Percentiles rank a stretch among this genome's conserved stretches.
Evolutionary conservation across 2,888 invertebrate species (phyloP).

Genomic region (Yponomeuta malinellus): DNA sequence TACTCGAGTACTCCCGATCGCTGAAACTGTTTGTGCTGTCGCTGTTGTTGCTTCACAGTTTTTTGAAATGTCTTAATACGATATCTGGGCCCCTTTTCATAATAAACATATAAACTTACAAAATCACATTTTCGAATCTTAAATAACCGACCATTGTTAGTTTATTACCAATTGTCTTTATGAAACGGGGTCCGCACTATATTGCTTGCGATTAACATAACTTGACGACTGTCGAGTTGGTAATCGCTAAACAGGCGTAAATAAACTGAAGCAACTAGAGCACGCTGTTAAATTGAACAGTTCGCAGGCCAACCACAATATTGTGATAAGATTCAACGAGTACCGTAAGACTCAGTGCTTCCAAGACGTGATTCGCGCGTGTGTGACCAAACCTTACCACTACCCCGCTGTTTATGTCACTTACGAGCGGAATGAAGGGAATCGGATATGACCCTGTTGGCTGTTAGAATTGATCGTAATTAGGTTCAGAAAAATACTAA

Average conservation of each 20-base stretch:
- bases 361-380: conserved; percentile 7
- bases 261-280: neutral
- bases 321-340: conserved; percentile 17
- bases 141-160: no score
- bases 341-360: conserved; percentile 12
- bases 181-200: neutral
- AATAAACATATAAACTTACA: no score
- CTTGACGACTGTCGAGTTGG: neutral
- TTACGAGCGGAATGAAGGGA: neutral
- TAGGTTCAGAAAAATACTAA: no score
- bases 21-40: neutral
- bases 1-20: neutral
- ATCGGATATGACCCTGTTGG: no score
- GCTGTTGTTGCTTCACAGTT: neutral
- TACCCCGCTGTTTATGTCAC: neutral
- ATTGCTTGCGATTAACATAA: neutral
- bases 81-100: no score
- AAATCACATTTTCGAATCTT: no score
- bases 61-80: neutral
- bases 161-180: no score
- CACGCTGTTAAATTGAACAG: neutral
- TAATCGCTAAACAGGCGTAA: neutral
- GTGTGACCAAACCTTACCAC: neutral
- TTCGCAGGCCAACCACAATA: neutral
- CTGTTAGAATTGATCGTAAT: no score